A percentile compares a stretch with the other conserved stretches of the same genome.
Evolutionary conservation across 2,797 vertebrate species (phyloP).

Genomic region (Tauraco hartlaubi): DNA sequence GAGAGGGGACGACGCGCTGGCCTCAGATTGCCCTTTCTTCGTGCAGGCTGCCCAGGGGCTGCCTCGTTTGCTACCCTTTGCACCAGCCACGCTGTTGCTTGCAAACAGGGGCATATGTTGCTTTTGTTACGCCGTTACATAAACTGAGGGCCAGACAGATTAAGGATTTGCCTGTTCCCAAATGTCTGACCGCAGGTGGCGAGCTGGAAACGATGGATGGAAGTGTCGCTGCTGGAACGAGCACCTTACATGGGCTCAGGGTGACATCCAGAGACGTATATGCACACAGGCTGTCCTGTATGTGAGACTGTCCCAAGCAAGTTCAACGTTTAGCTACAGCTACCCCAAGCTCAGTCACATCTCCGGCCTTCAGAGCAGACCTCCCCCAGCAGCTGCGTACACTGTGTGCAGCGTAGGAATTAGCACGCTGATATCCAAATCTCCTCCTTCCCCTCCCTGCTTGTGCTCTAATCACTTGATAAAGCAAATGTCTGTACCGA

Average conservation of each 20-base stretch:
- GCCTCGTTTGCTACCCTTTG: neutral
- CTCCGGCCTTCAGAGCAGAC: neutral
- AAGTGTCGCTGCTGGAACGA: neutral
- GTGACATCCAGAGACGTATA: slow-evolving; percentile 17
- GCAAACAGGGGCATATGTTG: neutral
- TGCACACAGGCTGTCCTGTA: neutral
- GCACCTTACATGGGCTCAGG: neutral
- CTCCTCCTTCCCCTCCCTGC: neutral
- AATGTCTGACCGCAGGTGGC: neutral
- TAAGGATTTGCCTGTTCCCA: slow-evolving; percentile 45
- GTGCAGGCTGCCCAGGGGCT: neutral
- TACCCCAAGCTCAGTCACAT: neutral
- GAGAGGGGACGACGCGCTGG: accelerated
- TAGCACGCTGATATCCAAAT: neutral
- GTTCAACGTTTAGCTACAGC: neutral
- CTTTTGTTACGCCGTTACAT: slow-evolving; percentile 1
- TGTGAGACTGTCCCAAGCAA: neutral
- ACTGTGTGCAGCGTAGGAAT: neutral
- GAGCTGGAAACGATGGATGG: neutral
- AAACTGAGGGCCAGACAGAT: slow-evolving; percentile 50
- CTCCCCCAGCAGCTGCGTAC: neutral
- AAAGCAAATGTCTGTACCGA: neutral
- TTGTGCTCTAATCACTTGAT: neutral
- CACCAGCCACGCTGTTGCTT: neutral
- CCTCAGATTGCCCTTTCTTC: neutral